A percentile compares a stretch with the other conserved stretches of the same genome.
Evolutionary conservation across 2,113 vertebrate genomes (phyloP).

Genomic region (Hemicordylus capensis): DNA sequence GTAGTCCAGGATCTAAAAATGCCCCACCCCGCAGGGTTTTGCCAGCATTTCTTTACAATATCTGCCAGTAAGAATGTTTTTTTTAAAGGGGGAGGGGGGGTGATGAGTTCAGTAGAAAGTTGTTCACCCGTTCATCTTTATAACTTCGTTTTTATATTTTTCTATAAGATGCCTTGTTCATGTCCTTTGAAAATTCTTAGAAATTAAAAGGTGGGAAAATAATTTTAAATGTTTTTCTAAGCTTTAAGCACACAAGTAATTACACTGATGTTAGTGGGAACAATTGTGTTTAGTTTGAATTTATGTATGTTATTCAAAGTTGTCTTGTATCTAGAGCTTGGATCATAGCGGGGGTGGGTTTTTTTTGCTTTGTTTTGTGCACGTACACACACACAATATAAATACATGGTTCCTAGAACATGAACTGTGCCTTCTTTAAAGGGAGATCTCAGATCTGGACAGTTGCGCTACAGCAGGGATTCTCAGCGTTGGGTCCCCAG

Average conservation of each 20-base stretch:
- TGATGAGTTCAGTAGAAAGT: no score
- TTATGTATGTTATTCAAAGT: background rate
- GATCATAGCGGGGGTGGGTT: background rate
- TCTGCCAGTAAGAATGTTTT: no score
- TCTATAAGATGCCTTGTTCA: background rate
- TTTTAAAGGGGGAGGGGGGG: no score
- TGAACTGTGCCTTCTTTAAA: background rate
- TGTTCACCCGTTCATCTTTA: background rate
- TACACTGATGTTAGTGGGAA: background rate
- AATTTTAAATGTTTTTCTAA: background rate
- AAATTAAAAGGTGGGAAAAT: background rate
- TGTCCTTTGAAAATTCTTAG: background rate
- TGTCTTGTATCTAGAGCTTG: background rate
- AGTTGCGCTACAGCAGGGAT: background rate
- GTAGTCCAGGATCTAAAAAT: no score
- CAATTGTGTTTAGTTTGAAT: background rate
- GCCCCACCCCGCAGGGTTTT: no score
- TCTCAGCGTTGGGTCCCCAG: no score
- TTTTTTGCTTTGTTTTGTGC: background rate
- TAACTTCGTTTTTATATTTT: background rate
- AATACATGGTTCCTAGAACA: background rate
- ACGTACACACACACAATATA: no score
- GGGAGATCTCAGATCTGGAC: background rate
- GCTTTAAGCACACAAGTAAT: background rate
- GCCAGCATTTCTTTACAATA: no score